These are phyloP conservation scores for Lasioglossum figueresi DNA, from an alignment of 2,888 invertebrate species.

Conservation along the genomic window DNA sequence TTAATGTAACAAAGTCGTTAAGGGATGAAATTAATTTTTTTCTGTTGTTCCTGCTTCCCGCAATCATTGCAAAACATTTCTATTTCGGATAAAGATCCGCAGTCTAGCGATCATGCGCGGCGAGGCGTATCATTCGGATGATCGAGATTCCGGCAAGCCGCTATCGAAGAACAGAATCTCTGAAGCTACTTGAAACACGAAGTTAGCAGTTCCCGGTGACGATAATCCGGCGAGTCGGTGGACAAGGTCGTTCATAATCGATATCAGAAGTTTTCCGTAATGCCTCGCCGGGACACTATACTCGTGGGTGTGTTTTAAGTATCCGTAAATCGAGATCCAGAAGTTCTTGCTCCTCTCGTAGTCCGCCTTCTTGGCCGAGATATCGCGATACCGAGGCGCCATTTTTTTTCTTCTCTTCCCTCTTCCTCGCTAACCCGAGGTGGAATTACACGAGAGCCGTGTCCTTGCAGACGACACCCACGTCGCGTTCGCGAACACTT, in stretches of 20 bases:
- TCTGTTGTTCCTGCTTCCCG: too few species aligned
- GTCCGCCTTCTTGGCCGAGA: constrained; percentile 58
- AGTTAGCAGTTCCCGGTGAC: background rate
- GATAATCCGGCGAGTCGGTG: constrained; percentile 15
- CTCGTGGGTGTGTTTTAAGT: constrained; percentile 63
- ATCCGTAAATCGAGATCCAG: constrained; percentile 66
- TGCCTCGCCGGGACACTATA: constrained; percentile 43
- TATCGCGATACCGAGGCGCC: constrained; percentile 58
- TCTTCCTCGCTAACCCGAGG: constrained; percentile 27
- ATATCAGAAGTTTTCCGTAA: constrained; percentile 32
- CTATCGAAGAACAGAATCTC: background rate
- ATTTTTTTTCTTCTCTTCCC: constrained; percentile 15
- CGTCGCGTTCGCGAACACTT: constrained; percentile 59
- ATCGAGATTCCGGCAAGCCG: background rate
- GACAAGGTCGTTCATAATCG: constrained; percentile 52
- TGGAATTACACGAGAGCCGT: constrained; percentile 65
- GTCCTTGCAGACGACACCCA: constrained; percentile 70
- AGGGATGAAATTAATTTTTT: too few species aligned
- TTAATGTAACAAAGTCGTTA: too few species aligned
- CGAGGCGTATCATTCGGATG: background rate
- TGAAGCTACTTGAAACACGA: background rate
- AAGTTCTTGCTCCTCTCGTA: constrained; percentile 56
- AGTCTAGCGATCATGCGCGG: background rate
- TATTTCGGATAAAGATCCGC: too few species aligned
- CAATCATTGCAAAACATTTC: too few species aligned